These are phyloP conservation scores for Pholis gunnellus DNA, from an alignment of 2,113 vertebrate species.

Conservation along the genomic window DNA sequence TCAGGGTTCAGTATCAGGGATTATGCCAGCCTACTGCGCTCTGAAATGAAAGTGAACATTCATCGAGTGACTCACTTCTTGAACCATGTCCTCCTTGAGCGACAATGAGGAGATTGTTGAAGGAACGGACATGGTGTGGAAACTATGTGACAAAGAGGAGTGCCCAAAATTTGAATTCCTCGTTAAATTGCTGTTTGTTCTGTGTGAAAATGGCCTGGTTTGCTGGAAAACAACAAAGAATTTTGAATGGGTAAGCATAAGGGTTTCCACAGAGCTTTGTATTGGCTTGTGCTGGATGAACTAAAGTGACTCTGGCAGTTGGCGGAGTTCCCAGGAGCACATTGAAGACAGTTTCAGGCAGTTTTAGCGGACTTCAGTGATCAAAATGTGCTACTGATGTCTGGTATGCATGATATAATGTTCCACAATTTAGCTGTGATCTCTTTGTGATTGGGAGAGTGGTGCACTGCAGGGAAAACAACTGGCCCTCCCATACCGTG, in stretches of 20 bases:
- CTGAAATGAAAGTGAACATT: constrained; percentile 88
- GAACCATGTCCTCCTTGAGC: constrained; percentile 62
- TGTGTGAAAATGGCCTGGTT: constrained; percentile 64
- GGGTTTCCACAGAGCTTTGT: constrained; percentile 71
- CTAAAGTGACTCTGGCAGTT: constrained; percentile 71
- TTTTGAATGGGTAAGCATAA: constrained; percentile 75
- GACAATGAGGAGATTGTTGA: constrained; percentile 87
- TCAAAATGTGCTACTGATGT: constrained; percentile 53
- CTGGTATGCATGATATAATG: constrained; percentile 47
- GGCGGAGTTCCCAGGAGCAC: constrained; percentile 62
- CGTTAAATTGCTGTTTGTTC: constrained; percentile 77
- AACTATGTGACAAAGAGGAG: constrained; percentile 87
- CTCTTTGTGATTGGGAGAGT: constrained; percentile 27
- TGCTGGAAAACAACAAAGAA: constrained; percentile 76
- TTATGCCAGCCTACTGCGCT: constrained; percentile 80
- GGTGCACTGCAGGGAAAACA: constrained; percentile 29
- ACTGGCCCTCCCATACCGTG: background rate
- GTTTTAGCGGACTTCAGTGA: constrained; percentile 47
- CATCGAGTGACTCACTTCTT: constrained; percentile 77
- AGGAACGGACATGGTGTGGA: constrained; percentile 85
- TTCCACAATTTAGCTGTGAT: constrained; percentile 46
- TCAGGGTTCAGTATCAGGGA: constrained; percentile 81
- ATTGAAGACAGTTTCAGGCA: constrained; percentile 64
- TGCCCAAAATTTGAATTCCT: constrained; percentile 72
- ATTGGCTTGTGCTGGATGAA: constrained; percentile 65